phyloP scores from a whole-genome alignment of 2,888 invertebrate species.

The Holacanthella duospinosa region DNA sequence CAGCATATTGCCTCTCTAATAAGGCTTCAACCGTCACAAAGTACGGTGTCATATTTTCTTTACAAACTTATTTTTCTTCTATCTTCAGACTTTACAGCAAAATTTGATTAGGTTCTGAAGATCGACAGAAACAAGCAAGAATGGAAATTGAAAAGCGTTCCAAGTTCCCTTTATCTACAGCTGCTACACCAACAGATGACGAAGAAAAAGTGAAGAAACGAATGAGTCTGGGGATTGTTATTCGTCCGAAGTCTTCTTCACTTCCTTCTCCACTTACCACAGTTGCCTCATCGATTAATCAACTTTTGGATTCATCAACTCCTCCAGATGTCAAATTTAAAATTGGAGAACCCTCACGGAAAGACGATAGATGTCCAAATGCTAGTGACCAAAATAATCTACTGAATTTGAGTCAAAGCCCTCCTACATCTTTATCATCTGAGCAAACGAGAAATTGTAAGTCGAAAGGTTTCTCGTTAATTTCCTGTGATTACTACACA shows the following conservation, averaged over 20 bases:
- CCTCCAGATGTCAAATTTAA: neutral
- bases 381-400: too few relatives aligned
- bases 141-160: conserved; percentile 32
- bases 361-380: too few relatives aligned
- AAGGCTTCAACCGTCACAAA: conserved; percentile 53
- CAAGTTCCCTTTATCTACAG: conserved; percentile 23
- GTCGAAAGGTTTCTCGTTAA: neutral
- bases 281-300: too few relatives aligned
- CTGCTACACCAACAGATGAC: neutral
- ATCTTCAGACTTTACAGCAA: neutral
- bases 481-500: neutral
- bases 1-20: conserved; percentile 65
- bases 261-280: neutral
- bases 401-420: too few relatives aligned
- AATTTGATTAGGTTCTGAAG: conserved; percentile 28
- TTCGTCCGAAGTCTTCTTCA: neutral
- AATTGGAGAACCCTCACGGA: neutral
- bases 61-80: neutral
- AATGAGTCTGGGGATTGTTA: neutral
- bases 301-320: too few relatives aligned
- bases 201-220: neutral
- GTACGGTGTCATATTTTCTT: too few relatives aligned
- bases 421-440: too few relatives aligned
- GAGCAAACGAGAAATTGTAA: too few relatives aligned
- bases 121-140: conserved; percentile 29